Percentiles rank a stretch among this genome's conserved stretches.
phyloP scores from a whole-genome alignment of 1,140 invertebrate genomes.

The Papilio helenus region DNA sequence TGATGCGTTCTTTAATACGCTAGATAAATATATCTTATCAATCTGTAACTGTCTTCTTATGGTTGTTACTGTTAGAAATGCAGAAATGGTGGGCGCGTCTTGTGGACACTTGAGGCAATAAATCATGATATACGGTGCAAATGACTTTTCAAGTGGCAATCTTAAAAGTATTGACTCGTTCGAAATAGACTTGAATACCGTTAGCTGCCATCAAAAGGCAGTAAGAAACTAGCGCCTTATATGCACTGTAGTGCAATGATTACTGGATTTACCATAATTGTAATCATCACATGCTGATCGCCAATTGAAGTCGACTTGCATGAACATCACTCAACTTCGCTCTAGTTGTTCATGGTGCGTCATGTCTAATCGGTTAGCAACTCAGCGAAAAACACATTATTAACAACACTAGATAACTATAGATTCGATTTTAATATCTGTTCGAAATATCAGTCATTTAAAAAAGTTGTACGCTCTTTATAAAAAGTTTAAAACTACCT shows the following conservation, averaged over 20 bases:
- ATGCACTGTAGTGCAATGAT: neutral
- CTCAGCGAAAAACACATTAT: neutral
- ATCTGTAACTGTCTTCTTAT: neutral
- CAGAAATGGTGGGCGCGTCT: neutral
- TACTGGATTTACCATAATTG: constrained; percentile 28
- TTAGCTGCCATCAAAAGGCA: constrained; percentile 22
- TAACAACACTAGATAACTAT: neutral
- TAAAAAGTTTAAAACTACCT: neutral
- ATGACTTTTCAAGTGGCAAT: constrained; percentile 29
- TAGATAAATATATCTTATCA: neutral
- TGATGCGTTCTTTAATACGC: neutral
- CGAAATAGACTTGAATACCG: constrained; percentile 23
- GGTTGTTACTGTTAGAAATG: constrained; percentile 19
- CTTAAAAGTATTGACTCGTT: constrained; percentile 22
- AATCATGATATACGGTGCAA: constrained; percentile 24
- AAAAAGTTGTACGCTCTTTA: neutral
- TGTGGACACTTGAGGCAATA: constrained; percentile 8
- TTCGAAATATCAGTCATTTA: no score
- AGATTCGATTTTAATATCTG: neutral
- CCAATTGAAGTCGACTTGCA: constrained; percentile 2
- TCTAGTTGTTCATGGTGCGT: constrained; percentile 1
- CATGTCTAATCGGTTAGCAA: neutral
- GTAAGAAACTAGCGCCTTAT: constrained; percentile 10
- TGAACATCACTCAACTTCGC: neutral
- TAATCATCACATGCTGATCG: constrained; percentile 3